Evolutionary conservation across 2,888 invertebrate species (phyloP).

Genomic region (Ethmia dodecea): DNA sequence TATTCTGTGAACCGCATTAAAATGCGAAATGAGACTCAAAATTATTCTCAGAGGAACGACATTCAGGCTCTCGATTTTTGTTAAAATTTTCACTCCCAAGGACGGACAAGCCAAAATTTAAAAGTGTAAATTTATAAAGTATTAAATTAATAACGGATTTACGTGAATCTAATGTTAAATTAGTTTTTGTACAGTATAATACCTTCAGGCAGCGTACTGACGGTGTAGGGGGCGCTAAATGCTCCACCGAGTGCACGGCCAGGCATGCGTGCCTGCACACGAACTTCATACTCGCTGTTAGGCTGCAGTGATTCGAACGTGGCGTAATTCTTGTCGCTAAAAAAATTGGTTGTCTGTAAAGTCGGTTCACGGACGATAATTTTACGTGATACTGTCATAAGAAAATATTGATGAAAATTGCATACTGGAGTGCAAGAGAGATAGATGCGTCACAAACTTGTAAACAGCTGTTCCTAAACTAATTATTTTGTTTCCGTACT

Average conservation of each 20-base stretch:
- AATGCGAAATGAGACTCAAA: constrained; percentile 49
- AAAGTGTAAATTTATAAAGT: constrained; percentile 8
- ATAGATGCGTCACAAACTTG: too few species aligned
- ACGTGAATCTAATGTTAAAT: too few species aligned
- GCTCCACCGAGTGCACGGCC: constrained; percentile 59
- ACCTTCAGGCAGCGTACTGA: constrained; percentile 83
- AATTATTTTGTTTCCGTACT: too few species aligned
- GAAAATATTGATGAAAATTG: too few species aligned
- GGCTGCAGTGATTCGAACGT: constrained; percentile 80
- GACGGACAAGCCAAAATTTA: constrained; percentile 62
- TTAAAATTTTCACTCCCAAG: constrained; percentile 46
- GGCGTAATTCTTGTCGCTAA: constrained; percentile 71
- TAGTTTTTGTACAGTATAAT: too few species aligned
- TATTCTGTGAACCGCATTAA: too few species aligned
- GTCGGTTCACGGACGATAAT: too few species aligned
- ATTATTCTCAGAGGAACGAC: constrained; percentile 55
- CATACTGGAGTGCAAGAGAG: too few species aligned
- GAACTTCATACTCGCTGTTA: constrained; percentile 82
- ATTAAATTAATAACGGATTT: too few species aligned
- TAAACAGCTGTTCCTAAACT: too few species aligned
- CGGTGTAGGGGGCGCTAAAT: constrained; percentile 76
- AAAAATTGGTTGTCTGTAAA: not conserved
- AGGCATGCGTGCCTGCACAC: constrained; percentile 76
- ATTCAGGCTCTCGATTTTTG: constrained; percentile 55
- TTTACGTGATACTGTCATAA: too few species aligned